Base-by-base conservation (phyloP, 2,888 invertebrate genomes). In the Lutraria lutraria region DNA sequence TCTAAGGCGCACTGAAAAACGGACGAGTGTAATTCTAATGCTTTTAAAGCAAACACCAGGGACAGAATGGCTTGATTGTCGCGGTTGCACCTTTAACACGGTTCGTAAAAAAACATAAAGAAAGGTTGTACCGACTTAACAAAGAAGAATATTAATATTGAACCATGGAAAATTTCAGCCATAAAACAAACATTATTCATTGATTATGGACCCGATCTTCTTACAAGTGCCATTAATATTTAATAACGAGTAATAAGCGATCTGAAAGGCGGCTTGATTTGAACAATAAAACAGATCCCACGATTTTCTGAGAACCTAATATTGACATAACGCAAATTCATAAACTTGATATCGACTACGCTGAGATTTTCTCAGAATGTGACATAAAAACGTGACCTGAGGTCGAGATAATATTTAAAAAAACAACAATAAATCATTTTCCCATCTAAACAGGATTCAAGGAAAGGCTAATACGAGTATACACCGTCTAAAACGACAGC, bases 171-270 rank as follows among this genome's bases (percentile, higher is more conserved):
- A 31, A 76, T 76, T 76, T 31, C 1, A 76, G 29, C 31, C 29
- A 76, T 34, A 76, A 76, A 76, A 76, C 31, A 31, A 72, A 76
- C 29, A 34, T 6, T 16, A 25, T 76, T 76, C 19, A 76, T 76
- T 76, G 76, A 76, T 76, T 76, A 16, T 31, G 76, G 34, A 8
- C 29, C 76, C 31, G 76, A 76, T 76, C 76, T 76, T 31, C 76
- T 76, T 76, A 76, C 76, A 76, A 76, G 76, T 76, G 34, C 31
- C 34, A 76, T 76, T 76, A 76, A 76, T 76, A 76, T 76, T 76
- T 76, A 76, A 76, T 34, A 31, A 76, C 3, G 31, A 16, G 16
- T 76, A 76, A 76, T 76, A 76, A 76, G 34, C 76, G 76, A 31
- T 76, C 76, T 31, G 34, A 76, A 76, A 16, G 76, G 25, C 34